A percentile compares a stretch with the other conserved stretches of the same genome.
Evolutionary conservation across 92 coral and sea anemone genomes (phyloP).

Genomic region (Metridium senile): DNA sequence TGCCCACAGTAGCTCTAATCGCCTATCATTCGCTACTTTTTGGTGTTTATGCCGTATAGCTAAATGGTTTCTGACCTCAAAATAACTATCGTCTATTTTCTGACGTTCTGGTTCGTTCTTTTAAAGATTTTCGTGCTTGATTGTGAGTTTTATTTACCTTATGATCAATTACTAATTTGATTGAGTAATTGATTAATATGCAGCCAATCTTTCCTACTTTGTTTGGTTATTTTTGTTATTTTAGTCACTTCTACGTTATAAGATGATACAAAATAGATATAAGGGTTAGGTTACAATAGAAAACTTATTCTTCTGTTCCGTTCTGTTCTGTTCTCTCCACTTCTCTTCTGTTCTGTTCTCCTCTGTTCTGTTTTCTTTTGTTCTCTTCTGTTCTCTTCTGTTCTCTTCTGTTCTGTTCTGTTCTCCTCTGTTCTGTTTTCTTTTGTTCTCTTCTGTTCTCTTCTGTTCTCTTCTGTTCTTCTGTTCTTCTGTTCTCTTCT

Average conservation of each 20-base stretch:
- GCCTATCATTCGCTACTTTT: not conserved
- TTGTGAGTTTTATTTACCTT: too few species aligned
- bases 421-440: not conserved
- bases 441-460: not conserved
- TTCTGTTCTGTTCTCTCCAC: not conserved
- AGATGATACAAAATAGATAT: too few species aligned
- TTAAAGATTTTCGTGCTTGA: too few species aligned
- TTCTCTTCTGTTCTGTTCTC: not conserved
- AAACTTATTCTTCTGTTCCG: too few species aligned
- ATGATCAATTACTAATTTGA: too few species aligned
- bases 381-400: not conserved
- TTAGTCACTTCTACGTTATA: too few species aligned
- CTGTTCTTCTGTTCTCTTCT: not conserved
- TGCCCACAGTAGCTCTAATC: not conserved
- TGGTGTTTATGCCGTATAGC: not conserved
- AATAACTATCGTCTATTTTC: not conserved
- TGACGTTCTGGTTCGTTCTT: too few species aligned
- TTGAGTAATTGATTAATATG: too few species aligned
- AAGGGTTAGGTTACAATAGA: too few species aligned
- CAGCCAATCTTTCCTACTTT: too few species aligned
- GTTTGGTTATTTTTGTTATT: too few species aligned
- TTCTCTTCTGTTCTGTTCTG: not conserved
- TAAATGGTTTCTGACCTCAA: not conserved
- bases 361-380: too few species aligned
- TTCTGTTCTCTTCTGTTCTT: not conserved